phyloP scores from a whole-genome alignment of 2,797 vertebrate genomes.

The Myotis daubentonii region DNA sequence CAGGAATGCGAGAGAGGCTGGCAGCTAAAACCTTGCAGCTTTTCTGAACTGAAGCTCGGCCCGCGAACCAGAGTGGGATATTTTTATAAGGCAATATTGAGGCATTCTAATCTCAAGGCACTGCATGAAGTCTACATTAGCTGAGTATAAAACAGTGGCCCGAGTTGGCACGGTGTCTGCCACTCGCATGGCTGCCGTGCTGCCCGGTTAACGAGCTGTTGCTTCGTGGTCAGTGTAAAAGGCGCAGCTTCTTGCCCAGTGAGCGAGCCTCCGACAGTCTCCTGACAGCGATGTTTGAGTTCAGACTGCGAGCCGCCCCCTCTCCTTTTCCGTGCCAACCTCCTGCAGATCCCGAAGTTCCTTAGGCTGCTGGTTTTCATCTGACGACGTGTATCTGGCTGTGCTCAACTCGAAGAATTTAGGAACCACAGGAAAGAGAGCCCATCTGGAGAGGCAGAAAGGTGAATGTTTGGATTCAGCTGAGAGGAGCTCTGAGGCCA shows the following conservation, averaged over 20 bases:
- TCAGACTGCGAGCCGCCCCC: constrained; percentile 25
- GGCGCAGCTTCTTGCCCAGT: background rate
- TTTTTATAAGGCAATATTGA: constrained; percentile 69
- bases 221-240: constrained; percentile 3
- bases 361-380: constrained; percentile 36
- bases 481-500: background rate
- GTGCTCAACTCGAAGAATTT: background rate
- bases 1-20: constrained; percentile 61
- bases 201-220: background rate
- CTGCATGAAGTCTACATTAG: constrained; percentile 49
- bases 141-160: constrained; percentile 2
- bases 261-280: background rate
- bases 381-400: constrained; percentile 33
- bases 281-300: background rate
- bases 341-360: constrained; percentile 28
- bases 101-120: constrained; percentile 64
- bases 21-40: constrained; percentile 45
- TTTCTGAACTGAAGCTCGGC: constrained; percentile 36
- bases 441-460: background rate
- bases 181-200: background rate
- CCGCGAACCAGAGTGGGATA: constrained; percentile 51
- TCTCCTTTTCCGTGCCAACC: constrained; percentile 44
- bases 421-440: background rate
- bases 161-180: background rate
- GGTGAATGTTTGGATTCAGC: background rate